Evolutionary conservation across 2,888 invertebrate genomes (phyloP), one percentile per base, ranked within the genome.

Genomic region (Eubasilissa splendida): DNA sequence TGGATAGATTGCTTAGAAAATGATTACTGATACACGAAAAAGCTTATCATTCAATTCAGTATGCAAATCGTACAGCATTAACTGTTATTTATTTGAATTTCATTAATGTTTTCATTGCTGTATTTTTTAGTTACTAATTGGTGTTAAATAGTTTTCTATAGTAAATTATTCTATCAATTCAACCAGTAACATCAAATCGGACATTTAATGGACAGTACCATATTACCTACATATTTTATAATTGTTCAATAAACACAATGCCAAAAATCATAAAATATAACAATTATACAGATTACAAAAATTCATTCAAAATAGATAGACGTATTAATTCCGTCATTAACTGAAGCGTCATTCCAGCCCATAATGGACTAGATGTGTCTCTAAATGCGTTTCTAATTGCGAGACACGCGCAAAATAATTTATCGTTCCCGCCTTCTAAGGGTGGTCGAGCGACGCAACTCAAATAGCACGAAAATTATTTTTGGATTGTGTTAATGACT

Each of bases 311-410:
- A 63, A 31, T 33, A 54, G 58, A 73, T 54, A 7, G 4, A 73
- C 73, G n/a, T 58, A n/a, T 59, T 14, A 56, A 33, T 42, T 76
- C 63, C 52, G 66, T 73, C 68, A 80, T 80, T 77, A 66, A 22
- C 22, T 50, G 14, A 52, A 58, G 71, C 56, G 31, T 63, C 70
- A 76, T 74, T 66, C 56, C 76, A 56, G 22, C 56, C 33, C 54
- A 12, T 33, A 71, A 59, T 71, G 71, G 78, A 78, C 60, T 63
- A 53, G 63, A 42, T 33, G 42, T 65, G 42, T n/a, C 22, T 31
- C 58, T 73, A 80, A 80, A 80, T 73, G 73, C 52, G 80, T 65
- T 77, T 42, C 77, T 80, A 80, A 80, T 80, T 80, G 77, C 77
- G 54, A 80, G 63, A 80, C 80, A 80, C 50, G 73, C 63, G 77